Conservation (phyloP, 2,797 vertebrate species). For the Peromyscus attwateri region DNA sequence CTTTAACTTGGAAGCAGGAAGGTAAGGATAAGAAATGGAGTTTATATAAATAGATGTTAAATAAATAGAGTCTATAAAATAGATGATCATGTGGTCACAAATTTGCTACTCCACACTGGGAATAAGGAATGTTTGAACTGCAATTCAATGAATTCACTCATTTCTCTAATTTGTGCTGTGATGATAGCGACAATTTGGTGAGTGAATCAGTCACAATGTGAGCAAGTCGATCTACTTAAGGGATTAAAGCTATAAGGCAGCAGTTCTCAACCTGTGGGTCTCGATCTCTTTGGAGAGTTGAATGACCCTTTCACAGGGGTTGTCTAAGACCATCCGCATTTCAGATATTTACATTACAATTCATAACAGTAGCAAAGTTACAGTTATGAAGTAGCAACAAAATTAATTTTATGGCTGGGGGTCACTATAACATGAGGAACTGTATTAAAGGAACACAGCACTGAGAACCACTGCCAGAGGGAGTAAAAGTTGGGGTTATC, state of each 20-base stretch:
- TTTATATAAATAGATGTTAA: not conserved
- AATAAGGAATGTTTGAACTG: not conserved
- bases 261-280: not conserved
- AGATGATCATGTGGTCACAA: not conserved
- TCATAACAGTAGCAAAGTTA: not conserved
- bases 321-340: no score
- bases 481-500: no score
- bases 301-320: no score
- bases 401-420: not conserved
- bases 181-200: no score
- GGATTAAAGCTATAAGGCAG: not conserved
- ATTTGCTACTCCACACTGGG: not conserved
- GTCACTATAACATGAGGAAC: not conserved
- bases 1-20: not conserved
- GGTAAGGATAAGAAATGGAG: not conserved
- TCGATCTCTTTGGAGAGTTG: rapidly evolving
- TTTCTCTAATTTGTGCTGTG: not conserved
- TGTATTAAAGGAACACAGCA: not conserved
- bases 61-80: not conserved
- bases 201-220: not conserved
- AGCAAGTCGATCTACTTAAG: not conserved
- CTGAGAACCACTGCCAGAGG: not conserved
- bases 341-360: not conserved
- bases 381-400: not conserved
- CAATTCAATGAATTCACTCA: not conserved